Evolutionary conservation across 37 sponge, comb jelly and placozoan genomes (phyloP).

Genomic region (Aphrocallistes beatrix): DNA sequence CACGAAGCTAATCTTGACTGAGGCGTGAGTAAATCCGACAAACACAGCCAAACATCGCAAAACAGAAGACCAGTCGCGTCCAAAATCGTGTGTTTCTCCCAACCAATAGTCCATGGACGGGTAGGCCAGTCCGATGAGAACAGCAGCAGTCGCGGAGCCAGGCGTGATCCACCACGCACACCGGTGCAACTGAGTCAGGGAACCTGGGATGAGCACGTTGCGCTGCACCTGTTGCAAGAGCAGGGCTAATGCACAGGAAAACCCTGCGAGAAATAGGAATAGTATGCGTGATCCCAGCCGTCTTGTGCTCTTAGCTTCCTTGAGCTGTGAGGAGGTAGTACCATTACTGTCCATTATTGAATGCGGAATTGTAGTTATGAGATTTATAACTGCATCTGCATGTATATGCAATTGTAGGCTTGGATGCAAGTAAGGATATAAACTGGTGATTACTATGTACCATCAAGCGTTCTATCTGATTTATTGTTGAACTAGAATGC

Average conservation of each 20-base stretch:
- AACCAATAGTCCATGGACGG: conserved; percentile 20
- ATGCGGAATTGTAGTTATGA: no score
- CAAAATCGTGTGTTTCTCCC: conserved; percentile 8
- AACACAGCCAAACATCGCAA: conserved; percentile 78
- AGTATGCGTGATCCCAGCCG: background rate
- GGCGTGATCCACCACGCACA: conserved; percentile 48
- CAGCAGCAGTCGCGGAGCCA: conserved; percentile 37
- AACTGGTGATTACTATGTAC: no score
- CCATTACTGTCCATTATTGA: no score
- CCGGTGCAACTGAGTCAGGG: background rate
- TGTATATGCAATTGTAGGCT: no score
- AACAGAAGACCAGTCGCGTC: conserved; percentile 54
- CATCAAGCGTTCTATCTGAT: no score
- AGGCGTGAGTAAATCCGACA: conserved; percentile 83
- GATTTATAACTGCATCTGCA: no score
- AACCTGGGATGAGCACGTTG: conserved; percentile 6
- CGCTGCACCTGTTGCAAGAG: conserved; percentile 50
- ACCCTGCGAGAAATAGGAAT: conserved; percentile 28
- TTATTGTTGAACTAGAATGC: background rate
- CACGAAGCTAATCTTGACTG: conserved; percentile 69
- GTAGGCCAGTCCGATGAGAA: conserved; percentile 41
- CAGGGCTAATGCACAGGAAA: conserved; percentile 36
- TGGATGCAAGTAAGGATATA: no score
- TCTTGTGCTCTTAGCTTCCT: no score
- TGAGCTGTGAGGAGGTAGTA: no score